Evolutionary conservation across 2,888 invertebrate species (phyloP).

Genomic region (Sinotaia quadrata): DNA sequence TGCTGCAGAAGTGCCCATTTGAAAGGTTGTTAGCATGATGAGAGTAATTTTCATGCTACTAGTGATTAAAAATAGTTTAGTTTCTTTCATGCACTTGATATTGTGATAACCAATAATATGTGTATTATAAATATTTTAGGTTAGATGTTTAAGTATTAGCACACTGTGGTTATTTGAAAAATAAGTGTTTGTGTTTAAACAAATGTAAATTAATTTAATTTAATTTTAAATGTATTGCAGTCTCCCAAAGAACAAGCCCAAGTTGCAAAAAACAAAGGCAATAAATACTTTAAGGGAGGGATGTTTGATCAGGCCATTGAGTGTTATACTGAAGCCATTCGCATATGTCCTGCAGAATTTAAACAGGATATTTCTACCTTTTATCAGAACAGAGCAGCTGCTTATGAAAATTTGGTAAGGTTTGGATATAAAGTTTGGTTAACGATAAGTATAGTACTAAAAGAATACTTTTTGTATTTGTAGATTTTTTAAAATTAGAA

Average conservation of each 20-base stretch:
- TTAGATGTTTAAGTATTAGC: too few species aligned
- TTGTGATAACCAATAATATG: too few species aligned
- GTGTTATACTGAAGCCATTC: conserved; percentile 74
- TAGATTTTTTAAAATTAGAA: too few species aligned
- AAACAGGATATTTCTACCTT: conserved; percentile 87
- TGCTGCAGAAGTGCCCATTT: too few species aligned
- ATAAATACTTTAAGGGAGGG: conserved; percentile 73
- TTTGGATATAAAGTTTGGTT: background rate
- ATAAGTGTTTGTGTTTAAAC: background rate
- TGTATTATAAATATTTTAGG: too few species aligned
- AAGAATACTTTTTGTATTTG: too few species aligned
- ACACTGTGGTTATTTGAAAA: too few species aligned
- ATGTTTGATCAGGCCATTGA: conserved; percentile 73
- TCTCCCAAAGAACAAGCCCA: conserved; percentile 76
- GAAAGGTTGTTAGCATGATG: too few species aligned
- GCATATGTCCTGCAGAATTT: conserved; percentile 75
- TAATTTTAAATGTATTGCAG: conserved; percentile 33
- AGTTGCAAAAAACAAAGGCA: conserved; percentile 72
- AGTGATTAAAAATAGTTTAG: too few species aligned
- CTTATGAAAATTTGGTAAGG: conserved; percentile 87
- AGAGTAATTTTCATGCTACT: too few species aligned
- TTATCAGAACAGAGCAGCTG: conserved; percentile 96
- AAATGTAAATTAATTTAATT: background rate
- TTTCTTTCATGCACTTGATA: too few species aligned
- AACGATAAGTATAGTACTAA: too few species aligned